These are phyloP conservation scores for Leptopilina myrica DNA, from an alignment of 2,888 invertebrate genomes.

Conservation along the genomic window DNA sequence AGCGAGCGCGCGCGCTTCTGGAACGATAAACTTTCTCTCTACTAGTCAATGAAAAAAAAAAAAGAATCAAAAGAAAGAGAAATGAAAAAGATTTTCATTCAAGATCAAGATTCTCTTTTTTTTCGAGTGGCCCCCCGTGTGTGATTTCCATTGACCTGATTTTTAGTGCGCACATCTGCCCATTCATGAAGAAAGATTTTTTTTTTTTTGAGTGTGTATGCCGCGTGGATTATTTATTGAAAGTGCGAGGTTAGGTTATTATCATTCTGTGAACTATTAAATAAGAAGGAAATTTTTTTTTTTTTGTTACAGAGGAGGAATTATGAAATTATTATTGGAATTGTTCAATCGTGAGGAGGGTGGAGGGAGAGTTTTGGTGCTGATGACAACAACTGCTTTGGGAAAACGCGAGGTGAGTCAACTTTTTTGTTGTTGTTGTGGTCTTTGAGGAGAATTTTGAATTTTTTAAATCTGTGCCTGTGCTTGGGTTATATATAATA, in stretches of 20 bases:
- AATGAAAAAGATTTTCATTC: constrained; percentile 10
- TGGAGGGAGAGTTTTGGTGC: background rate
- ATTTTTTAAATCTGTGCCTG: too few relatives aligned
- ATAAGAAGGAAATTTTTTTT: background rate
- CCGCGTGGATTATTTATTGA: constrained; percentile 8
- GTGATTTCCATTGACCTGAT: constrained; percentile 13
- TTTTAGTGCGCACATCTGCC: constrained; percentile 19
- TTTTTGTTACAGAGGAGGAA: background rate
- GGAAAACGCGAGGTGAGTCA: background rate
- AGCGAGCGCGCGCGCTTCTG: too few relatives aligned
- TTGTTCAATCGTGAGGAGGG: background rate
- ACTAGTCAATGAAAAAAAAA: background rate
- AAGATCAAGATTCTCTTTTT: constrained; percentile 6
- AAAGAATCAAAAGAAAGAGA: background rate
- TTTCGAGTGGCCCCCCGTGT: background rate
- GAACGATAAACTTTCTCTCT: constrained; percentile 34
- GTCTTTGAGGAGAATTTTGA: too few relatives aligned
- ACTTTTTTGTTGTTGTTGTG: too few relatives aligned
- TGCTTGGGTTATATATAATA: too few relatives aligned
- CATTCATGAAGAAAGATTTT: background rate
- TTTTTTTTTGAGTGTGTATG: background rate
- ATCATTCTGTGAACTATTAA: background rate
- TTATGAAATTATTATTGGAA: too few relatives aligned
- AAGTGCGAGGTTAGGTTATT: background rate
- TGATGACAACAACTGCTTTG: background rate